Conservation (phyloP, 2,888 invertebrate species). For the Hydrotaea cyrtoneurina region DNA sequence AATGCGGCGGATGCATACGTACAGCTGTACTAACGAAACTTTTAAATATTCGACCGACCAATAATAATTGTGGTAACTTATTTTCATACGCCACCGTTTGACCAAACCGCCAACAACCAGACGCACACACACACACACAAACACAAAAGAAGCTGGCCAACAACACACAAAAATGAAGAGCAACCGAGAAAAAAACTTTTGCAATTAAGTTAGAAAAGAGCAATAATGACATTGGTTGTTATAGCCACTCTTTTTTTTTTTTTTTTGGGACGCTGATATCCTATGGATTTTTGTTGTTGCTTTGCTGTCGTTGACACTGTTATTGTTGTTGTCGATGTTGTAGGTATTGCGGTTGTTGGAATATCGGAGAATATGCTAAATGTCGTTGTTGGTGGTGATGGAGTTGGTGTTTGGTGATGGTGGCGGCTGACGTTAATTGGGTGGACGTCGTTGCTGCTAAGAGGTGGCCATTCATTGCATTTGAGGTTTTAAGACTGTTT, state of each 20-base stretch:
- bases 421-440: conserved; percentile 27
- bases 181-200: conserved; percentile 51
- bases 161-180: conserved; percentile 18
- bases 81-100: conserved; percentile 51
- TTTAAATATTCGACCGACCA: conserved; percentile 67
- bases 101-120: conserved; percentile 27
- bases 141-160: not conserved
- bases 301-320: not conserved
- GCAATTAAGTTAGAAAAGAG: conserved; percentile 59
- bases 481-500: conserved; percentile 61
- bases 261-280: not conserved
- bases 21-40: conserved; percentile 32
- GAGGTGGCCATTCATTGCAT: conserved; percentile 49
- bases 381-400: conserved; percentile 2
- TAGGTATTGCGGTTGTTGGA: not conserved
- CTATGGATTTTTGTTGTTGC: conserved; percentile 5
- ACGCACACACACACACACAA: not conserved
- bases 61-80: conserved; percentile 65
- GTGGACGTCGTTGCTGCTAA: conserved; percentile 23
- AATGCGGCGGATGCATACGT: not conserved
- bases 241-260: no score
- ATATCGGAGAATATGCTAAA: conserved; percentile 1
- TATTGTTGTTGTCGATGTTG: not conserved
- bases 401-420: not conserved
- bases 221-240: conserved; percentile 60